Conservation (phyloP, 2,888 invertebrate genomes). For the Rhamphomyia laevipes region DNA sequence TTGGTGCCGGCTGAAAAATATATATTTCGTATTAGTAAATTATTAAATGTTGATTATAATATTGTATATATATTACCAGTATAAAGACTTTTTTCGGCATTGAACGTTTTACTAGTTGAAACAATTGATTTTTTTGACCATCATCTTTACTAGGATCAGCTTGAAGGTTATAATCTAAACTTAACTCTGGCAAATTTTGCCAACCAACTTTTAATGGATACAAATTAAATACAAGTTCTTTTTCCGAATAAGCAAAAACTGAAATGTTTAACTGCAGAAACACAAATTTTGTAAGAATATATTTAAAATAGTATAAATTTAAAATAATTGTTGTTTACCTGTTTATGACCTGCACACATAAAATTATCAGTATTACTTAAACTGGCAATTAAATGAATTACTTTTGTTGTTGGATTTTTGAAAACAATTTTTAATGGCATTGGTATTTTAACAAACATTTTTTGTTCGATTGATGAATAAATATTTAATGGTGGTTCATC, state of each 20-base stretch:
- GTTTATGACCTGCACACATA: slow-evolving; percentile 91
- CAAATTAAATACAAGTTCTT: slow-evolving; percentile 33
- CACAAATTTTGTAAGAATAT: no score
- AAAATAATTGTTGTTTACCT: slow-evolving; percentile 47
- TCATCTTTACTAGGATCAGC: slow-evolving; percentile 32
- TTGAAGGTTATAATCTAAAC: slow-evolving; percentile 33
- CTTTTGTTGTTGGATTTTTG: slow-evolving; percentile 33
- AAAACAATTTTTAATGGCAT: slow-evolving; percentile 35
- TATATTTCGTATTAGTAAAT: not conserved
- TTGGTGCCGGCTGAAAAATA: not conserved
- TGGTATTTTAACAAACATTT: slow-evolving; percentile 37
- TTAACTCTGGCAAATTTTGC: slow-evolving; percentile 35
- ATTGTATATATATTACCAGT: slow-evolving; percentile 21
- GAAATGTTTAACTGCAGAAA: slow-evolving; percentile 31
- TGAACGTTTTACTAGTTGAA: slow-evolving; percentile 34
- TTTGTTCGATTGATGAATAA: slow-evolving; percentile 36
- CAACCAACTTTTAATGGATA: slow-evolving; percentile 36
- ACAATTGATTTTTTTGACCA: slow-evolving; percentile 28
- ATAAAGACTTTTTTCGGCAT: slow-evolving; percentile 38
- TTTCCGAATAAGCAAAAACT: slow-evolving; percentile 33
- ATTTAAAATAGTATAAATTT: no score
- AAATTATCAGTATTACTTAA: slow-evolving; percentile 57
- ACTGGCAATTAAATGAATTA: slow-evolving; percentile 33
- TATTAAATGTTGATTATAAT: not conserved
- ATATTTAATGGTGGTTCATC: slow-evolving; percentile 35